These are phyloP conservation scores for Muricea muricata DNA, from an alignment of 92 coral and sea anemone genomes.

Conservation along the genomic window DNA sequence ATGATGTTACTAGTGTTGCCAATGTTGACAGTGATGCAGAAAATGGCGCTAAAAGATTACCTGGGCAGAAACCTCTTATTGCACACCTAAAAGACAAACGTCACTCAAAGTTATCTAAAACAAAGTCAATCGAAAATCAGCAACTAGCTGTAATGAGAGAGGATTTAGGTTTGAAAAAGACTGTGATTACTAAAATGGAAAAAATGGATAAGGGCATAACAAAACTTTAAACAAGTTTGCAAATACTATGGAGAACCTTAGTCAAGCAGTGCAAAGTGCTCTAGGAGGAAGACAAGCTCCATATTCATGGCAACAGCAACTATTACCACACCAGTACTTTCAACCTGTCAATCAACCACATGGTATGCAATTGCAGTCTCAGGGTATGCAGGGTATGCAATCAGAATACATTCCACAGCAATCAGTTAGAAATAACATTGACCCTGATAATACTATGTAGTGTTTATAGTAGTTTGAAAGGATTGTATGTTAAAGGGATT, in stretches of 20 bases:
- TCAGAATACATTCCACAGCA: not conserved
- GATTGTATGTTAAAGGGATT: too few species aligned
- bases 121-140: not conserved
- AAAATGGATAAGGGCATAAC: constrained; percentile 13
- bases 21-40: not conserved
- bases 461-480: too few species aligned
- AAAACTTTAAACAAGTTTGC: constrained; percentile 17
- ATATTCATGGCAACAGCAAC: not conserved
- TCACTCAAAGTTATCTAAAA: not conserved
- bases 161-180: not conserved
- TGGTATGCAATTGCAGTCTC: too few species aligned
- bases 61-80: not conserved
- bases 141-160: constrained; percentile 15
- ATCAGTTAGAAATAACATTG: not conserved
- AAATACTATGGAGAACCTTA: constrained; percentile 5
- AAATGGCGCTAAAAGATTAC: not conserved
- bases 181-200: not conserved
- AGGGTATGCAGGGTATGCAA: not conserved
- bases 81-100: constrained; percentile 10
- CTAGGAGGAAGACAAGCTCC: not conserved
- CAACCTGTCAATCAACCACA: not conserved
- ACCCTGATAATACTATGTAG: not conserved
- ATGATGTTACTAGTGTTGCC: not conserved
- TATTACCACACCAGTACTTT: not conserved
- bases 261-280: constrained; percentile 4